Conservation (phyloP, 2,797 vertebrate species). For the Acrossocheilus wenchowensis region DNA sequence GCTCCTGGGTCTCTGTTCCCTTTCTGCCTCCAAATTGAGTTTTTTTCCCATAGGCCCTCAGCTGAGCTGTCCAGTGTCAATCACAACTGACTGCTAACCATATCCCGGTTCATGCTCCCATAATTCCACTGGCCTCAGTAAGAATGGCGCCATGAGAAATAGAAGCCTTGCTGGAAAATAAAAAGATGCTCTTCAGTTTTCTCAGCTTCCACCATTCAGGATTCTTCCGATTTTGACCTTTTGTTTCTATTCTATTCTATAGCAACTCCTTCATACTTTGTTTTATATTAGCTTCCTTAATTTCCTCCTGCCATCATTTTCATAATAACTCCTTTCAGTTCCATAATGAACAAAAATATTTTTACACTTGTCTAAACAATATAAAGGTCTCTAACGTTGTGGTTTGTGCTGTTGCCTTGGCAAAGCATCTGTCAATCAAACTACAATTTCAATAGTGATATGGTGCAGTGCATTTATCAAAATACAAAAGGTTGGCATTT, state of each 20-base stretch:
- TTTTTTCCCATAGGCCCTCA: slow-evolving; percentile 24
- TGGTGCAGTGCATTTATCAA: not conserved
- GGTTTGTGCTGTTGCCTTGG: not conserved
- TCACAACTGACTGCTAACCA: slow-evolving; percentile 63
- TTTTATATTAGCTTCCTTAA: not conserved
- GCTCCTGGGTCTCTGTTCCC: slow-evolving; percentile 34
- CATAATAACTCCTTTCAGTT: not conserved
- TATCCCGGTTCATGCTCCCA: slow-evolving; percentile 61
- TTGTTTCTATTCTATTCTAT: not conserved
- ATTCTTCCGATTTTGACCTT: not conserved
- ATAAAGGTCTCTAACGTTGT: not conserved
- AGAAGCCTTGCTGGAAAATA: slow-evolving; percentile 75
- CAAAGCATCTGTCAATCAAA: not conserved
- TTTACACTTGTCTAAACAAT: not conserved
- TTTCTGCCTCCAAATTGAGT: slow-evolving; percentile 43
- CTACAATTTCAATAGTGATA: not conserved
- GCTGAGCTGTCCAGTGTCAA: slow-evolving; percentile 40
- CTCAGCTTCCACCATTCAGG: not conserved
- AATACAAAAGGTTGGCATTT: not conserved
- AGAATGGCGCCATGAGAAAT: slow-evolving; percentile 68
- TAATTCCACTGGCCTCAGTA: slow-evolving; percentile 60
- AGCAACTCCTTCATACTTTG: not conserved
- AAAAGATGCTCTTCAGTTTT: slow-evolving; percentile 60
- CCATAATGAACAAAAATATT: not conserved
- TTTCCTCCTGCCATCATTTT: not conserved